Evolutionary conservation across 2,113 vertebrate genomes (phyloP).

Genomic region (Galeopterus variegatus): DNA sequence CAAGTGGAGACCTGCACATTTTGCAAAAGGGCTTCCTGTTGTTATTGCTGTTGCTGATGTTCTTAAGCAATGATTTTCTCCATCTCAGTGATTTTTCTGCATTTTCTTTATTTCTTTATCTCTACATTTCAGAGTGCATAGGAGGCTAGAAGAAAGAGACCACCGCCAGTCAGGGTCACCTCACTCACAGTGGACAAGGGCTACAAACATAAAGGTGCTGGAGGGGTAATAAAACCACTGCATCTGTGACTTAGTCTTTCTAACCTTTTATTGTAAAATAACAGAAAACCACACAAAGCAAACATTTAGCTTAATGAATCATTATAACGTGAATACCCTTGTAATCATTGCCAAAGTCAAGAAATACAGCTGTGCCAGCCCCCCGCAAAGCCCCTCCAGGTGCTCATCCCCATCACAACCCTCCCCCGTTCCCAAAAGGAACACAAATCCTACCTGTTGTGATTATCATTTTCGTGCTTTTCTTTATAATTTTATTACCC

Average conservation of each 20-base stretch:
- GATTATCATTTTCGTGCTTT: slow-evolving; percentile 19
- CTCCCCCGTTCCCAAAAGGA: background rate
- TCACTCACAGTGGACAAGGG: background rate
- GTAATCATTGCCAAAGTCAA: background rate
- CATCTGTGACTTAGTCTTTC: background rate
- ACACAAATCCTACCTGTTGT: background rate
- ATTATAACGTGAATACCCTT: slow-evolving; percentile 33
- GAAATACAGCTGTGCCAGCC: background rate
- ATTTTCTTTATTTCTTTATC: background rate
- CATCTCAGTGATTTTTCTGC: background rate
- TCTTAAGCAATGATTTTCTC: background rate
- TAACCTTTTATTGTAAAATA: slow-evolving; percentile 54
- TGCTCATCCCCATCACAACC: background rate
- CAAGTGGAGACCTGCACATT: background rate
- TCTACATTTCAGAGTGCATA: background rate
- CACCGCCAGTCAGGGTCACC: background rate
- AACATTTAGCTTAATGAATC: background rate
- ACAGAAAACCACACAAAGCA: slow-evolving; percentile 62
- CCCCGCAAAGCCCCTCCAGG: background rate
- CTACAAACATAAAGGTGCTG: background rate
- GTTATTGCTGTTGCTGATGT: background rate
- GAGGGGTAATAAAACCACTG: background rate
- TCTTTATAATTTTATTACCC: background rate
- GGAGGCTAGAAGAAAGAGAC: slow-evolving; percentile 27
- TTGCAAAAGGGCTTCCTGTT: background rate